Base-by-base conservation (phyloP, 92 coral and sea anemone genomes). In the Anthopleura xanthogrammica region DNA sequence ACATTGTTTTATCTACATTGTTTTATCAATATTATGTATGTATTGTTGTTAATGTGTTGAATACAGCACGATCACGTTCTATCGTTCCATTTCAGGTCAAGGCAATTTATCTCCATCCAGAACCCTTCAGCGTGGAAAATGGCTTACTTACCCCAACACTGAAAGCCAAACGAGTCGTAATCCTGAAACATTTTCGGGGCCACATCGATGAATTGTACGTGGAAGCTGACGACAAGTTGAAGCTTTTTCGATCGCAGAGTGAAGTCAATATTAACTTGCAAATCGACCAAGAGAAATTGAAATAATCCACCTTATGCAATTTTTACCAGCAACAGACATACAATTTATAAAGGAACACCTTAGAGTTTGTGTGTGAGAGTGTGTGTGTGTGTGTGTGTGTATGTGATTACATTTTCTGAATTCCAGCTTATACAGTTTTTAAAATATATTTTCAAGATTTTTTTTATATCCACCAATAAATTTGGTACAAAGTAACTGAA, bases 111-210 rank as follows among this genome's bases (percentile, higher is more conserved):
- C 52, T 95, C 17, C 95, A 93, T 57, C 88, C 93, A 19, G 94
- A 93, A 29, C 88, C 90, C 46, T 93, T 95, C 83, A 91, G 91
- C 68, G 77, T 93, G 13, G 98, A 95, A 41, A 95, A 95, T 29
- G 95, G 92, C 9, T 76, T 93, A 10, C 88, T 95, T 22, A 95
- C 98, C 1, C 97, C 97, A 40, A 91, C 98, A 0, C 83, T 95
- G 43, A 95, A 95, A 68, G 88, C 88, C 13, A 95, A 95, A 79
- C 86, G 98, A 20, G 87, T 92, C 7, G 78, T 83, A 42, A 77
- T 95, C 39, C 83, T 76, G 74, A 91, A 91, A 46, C 50, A 76
- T 62, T 93, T 93, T 79, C 86, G 88, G 8, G 52, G 73, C 13
- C 87, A 86, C 56, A 79, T 95, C 60, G 78, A 77, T 57, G 93